Percentiles rank a stretch among this genome's conserved stretches.
Evolutionary conservation across 2,113 vertebrate genomes (phyloP).

Genomic region (Rhynchopsitta pachyrhyncha): DNA sequence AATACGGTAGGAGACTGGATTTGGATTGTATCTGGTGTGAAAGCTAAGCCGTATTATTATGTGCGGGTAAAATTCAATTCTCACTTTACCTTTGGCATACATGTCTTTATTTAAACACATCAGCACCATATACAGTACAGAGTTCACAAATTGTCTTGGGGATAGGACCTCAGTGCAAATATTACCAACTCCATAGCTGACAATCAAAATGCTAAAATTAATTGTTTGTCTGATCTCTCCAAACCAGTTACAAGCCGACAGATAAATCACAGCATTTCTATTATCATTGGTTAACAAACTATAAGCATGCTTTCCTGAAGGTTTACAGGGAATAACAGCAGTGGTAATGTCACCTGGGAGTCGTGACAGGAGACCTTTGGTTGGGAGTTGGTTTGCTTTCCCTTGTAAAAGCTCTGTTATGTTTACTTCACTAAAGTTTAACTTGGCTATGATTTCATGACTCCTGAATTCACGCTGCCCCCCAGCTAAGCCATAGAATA

Average conservation of each 20-base stretch:
- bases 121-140: background rate
- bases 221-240: background rate
- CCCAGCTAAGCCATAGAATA: slow-evolving; percentile 61
- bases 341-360: background rate
- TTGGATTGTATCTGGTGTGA: background rate
- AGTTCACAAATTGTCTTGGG: background rate
- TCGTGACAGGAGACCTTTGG: rapidly evolving
- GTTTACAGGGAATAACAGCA: background rate
- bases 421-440: slow-evolving; percentile 63
- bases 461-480: slow-evolving; percentile 48
- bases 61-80: background rate
- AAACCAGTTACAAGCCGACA: background rate
- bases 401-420: slow-evolving; percentile 19
- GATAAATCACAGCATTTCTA: background rate
- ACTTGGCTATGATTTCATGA: slow-evolving; percentile 66
- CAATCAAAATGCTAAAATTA: background rate
- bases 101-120: background rate
- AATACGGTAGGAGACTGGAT: rapidly evolving
- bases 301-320: background rate
- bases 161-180: background rate
- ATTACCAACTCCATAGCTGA: background rate
- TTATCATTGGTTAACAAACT: background rate
- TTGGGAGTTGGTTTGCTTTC: background rate
- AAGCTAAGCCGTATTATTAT: background rate
- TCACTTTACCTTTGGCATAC: background rate